Evolutionary conservation across 2,797 vertebrate genomes (phyloP).

Genomic region (Anolis apletophallus): DNA sequence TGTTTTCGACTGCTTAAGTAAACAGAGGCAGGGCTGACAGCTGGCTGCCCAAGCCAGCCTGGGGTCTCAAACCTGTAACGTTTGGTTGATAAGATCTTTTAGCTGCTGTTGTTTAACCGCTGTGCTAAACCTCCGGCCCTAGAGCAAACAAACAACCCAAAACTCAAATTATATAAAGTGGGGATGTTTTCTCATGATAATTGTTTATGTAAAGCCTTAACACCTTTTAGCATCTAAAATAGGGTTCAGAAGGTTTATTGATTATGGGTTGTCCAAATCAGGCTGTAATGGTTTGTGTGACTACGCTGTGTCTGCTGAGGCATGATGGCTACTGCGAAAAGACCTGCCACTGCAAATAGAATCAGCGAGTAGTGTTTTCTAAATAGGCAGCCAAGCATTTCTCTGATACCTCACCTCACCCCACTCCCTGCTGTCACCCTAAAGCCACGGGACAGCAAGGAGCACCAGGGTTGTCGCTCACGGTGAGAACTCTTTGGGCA

Average conservation of each 20-base stretch:
- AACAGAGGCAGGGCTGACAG: too few species aligned
- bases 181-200: too few species aligned
- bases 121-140: too few species aligned
- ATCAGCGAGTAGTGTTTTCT: background rate
- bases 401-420: background rate
- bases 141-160: background rate
- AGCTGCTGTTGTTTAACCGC: too few species aligned
- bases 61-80: too few species aligned
- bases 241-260: background rate
- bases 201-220: background rate
- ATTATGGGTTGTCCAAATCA: too few species aligned
- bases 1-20: too few species aligned
- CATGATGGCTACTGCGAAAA: background rate
- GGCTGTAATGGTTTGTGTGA: background rate
- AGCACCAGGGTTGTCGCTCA: background rate
- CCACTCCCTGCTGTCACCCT: background rate
- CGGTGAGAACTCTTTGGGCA: too few species aligned
- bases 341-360: too few species aligned
- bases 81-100: too few species aligned
- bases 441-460: background rate
- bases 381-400: background rate
- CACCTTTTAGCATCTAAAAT: background rate
- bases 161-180: too few species aligned
- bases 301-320: background rate
- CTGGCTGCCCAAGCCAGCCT: too few species aligned